Base-by-base conservation (phyloP, 1,140 invertebrate species). In the Atta colombica region DNA sequence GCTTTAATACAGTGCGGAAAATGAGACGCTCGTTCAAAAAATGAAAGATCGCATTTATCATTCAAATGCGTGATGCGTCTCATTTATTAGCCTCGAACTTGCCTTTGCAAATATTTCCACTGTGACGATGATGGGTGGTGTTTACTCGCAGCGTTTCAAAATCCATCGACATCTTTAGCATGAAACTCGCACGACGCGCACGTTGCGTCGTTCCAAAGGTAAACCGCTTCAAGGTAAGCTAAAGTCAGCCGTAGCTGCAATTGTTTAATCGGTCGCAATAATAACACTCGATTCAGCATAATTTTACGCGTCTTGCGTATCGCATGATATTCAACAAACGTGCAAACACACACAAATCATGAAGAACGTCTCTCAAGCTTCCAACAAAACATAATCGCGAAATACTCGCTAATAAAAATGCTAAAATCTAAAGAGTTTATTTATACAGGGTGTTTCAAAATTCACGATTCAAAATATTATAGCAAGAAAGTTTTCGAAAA, bases 261-360 rank as follows among this genome's bases (percentile, higher is more conserved):
- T 91, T 91, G 90, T 91, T 91, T 91, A 89, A 91, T 91, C 89
- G 68, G 31, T 66, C 63, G 63, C 61, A 89, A 77, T 89, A 91
- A 89, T 85, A 91, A 91, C 89, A 89, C 87, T 91, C 81, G 87
- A 91, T 91, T 91, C 90, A 89, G 89, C 89, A 80, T 88, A 90
- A 91, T 90, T 85, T 88, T 81, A 31, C 49, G 61, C 78, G 69
- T 14, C 16, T 45, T 58, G 8, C 49, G 16, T 58, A 14, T 2
- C 49, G 5, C 16, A 16, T 39, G 55, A 74, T 31, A 61, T 31
- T 82, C 25, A 74, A 74, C 68, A 74, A 74, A 61, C 25, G 7
- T 12, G 35, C 63, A 12, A 8, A 71, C n/a, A 21, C 3, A 31
- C n/a, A 21, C 3, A 31, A 45, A 16, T 31, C 31, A 81, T 18